Evolutionary conservation across 2,888 invertebrate species (phyloP), one percentile per base, ranked within the genome.

Genomic region (Orchesellides sinensis): DNA sequence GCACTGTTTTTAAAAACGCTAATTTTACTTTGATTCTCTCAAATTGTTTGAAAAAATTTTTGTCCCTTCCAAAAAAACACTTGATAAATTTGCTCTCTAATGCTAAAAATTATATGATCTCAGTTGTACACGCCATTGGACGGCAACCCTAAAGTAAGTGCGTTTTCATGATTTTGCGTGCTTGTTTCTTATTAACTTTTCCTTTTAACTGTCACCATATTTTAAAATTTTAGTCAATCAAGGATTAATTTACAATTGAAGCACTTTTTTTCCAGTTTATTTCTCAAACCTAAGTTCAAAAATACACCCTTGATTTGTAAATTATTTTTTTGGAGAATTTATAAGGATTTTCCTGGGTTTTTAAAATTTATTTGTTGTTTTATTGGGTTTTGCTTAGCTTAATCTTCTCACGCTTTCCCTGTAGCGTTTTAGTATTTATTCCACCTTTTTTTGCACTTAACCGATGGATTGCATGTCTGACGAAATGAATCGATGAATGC

Each of bases 81-180:
- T n/a, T n/a, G n/a, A n/a, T n/a, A n/a, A n/a, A n/a, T n/a, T n/a
- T 40, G 40, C 40, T 40, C n/a, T n/a, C 52, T 21, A 56, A 56
- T 56, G 23, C 27, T 27, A 65, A 65, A 35, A 52, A 54, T 19
- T 52, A 59, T 32, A 54, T 21, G 56, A 54, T 81, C 40, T n/a
- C 85, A 88, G 88, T 86, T 88, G 86, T 88, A 88, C 84, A 87
- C 88, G 63, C 88, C 88, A 74, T 84, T 88, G 86, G 88, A 88
- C 83, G 88, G 88, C 78, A 85, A 83, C 82, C 86, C 86, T 49
- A 88, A 88, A 88, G 88, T 88, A 88, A 88, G 88, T 85, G 40
- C 68, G 45, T 83, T 65, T 69, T 70, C 54, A 70, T 74, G 68
- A 84, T 79, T 79, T 83, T 78, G 83, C 79, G 72, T 72, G 70